Percentiles rank a stretch among this genome's conserved stretches.
Evolutionary conservation across 2,797 vertebrate species (phyloP).

Genomic region (Epinephelus coioides): DNA sequence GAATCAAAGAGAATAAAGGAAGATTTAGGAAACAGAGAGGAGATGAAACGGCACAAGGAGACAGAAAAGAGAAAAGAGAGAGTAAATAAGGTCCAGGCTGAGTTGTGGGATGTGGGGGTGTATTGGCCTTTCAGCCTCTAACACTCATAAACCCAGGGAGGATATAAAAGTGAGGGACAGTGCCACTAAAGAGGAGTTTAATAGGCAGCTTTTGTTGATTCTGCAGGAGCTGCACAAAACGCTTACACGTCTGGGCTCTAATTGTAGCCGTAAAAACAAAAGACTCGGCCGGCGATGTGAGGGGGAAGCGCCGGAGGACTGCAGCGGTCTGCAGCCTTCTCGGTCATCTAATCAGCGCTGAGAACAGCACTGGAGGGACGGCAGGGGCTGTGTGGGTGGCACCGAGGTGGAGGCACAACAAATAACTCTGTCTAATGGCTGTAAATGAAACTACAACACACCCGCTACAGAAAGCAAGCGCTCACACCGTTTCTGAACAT

Average conservation of each 20-base stretch:
- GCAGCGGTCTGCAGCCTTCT: constrained; percentile 24
- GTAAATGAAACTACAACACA: constrained; percentile 51
- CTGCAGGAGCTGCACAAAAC: constrained; percentile 72
- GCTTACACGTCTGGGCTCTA: constrained; percentile 53
- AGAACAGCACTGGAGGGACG: constrained; percentile 39
- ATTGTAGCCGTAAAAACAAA: constrained; percentile 61
- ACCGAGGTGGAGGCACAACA: not conserved
- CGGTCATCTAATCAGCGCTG: constrained; percentile 48
- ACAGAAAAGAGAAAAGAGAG: not conserved
- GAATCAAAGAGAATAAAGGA: not conserved
- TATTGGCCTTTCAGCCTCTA: constrained; percentile 29
- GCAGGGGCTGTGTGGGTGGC: constrained; percentile 19
- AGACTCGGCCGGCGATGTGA: constrained; percentile 6
- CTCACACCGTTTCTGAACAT: not conserved
- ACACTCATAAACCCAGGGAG: constrained; percentile 49
- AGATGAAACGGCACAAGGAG: constrained; percentile 6
- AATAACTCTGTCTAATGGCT: constrained; percentile 28
- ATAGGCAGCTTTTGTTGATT: constrained; percentile 76
- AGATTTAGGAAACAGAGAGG: not conserved
- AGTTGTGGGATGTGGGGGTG: constrained; percentile 33
- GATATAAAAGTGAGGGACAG: constrained; percentile 57
- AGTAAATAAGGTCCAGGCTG: constrained; percentile 7
- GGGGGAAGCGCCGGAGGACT: constrained; percentile 15
- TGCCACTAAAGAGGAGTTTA: constrained; percentile 66
- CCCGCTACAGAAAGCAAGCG: not conserved